Conservation (phyloP, 2,113 vertebrate genomes). For the Spea bombifrons region DNA sequence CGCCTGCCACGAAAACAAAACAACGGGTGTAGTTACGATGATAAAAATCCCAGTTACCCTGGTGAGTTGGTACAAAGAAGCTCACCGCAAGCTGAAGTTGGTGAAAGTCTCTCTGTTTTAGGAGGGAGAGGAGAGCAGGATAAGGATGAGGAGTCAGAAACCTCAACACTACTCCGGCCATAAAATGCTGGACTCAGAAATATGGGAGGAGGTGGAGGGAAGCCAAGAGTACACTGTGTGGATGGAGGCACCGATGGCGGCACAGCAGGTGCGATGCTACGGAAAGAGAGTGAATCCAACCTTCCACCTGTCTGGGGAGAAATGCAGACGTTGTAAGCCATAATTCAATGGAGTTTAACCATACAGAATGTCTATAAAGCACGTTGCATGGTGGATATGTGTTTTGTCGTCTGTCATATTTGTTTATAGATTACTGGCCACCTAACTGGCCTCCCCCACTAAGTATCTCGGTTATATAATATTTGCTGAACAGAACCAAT, state of each 20-base stretch:
- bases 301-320: slow-evolving; percentile 26
- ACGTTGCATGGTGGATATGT: no score
- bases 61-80: slow-evolving; percentile 14
- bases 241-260: slow-evolving; percentile 41
- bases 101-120: slow-evolving; percentile 85
- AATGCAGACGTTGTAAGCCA: slow-evolving; percentile 9
- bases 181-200: slow-evolving; percentile 35
- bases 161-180: neutral
- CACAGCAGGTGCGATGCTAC: slow-evolving; percentile 5
- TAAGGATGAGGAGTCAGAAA: slow-evolving; percentile 43
- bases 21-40: neutral
- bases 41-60: no score
- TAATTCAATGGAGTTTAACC: neutral
- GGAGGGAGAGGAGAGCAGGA: slow-evolving; percentile 64
- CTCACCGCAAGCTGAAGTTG: slow-evolving; percentile 70
- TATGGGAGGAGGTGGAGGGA: slow-evolving; percentile 50
- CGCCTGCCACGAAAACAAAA: slow-evolving; percentile 51
- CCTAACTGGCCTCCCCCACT: no score
- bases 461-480: no score
- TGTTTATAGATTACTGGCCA: no score
- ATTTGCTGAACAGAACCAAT: no score
- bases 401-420: no score
- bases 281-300: slow-evolving; percentile 16
- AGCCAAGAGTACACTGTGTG: slow-evolving; percentile 26
- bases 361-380: no score